Evolutionary conservation across 2,888 invertebrate species (phyloP).

Genomic region (Campopleginae sp.): DNA sequence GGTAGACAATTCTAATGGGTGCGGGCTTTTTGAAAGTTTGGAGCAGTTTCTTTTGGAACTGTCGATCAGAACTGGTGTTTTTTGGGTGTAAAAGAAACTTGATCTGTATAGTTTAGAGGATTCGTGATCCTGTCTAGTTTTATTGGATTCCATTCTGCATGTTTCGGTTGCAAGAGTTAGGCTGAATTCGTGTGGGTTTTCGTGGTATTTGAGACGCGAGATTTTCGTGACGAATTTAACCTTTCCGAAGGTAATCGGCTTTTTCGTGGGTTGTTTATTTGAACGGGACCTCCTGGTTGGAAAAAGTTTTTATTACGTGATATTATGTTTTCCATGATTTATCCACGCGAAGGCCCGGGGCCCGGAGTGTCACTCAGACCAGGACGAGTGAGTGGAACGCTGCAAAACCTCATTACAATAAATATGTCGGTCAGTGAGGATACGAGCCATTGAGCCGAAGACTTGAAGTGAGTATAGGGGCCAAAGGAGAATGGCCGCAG

Average conservation of each 20-base stretch:
- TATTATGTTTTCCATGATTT: background rate
- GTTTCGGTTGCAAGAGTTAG: background rate
- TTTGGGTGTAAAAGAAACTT: background rate
- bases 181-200: background rate
- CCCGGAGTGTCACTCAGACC: constrained; percentile 1
- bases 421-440: constrained; percentile 66
- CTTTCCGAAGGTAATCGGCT: constrained; percentile 11
- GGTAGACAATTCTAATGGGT: background rate
- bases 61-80: background rate
- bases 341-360: background rate
- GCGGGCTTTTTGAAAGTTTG: background rate
- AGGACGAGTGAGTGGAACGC: constrained; percentile 45
- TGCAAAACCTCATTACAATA: constrained; percentile 62
- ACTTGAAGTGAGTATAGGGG: constrained; percentile 19
- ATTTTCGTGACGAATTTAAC: constrained; percentile 7
- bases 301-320: background rate
- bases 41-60: background rate
- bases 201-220: background rate
- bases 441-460: constrained; percentile 50
- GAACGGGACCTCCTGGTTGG: constrained; percentile 1
- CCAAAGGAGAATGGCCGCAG: background rate
- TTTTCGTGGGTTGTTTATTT: background rate
- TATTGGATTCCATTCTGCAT: background rate
- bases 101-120: background rate
- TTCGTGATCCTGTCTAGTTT: background rate